Base-by-base conservation (phyloP, 2,113 vertebrate species). In the Engraulis encrasicolus region DNA sequence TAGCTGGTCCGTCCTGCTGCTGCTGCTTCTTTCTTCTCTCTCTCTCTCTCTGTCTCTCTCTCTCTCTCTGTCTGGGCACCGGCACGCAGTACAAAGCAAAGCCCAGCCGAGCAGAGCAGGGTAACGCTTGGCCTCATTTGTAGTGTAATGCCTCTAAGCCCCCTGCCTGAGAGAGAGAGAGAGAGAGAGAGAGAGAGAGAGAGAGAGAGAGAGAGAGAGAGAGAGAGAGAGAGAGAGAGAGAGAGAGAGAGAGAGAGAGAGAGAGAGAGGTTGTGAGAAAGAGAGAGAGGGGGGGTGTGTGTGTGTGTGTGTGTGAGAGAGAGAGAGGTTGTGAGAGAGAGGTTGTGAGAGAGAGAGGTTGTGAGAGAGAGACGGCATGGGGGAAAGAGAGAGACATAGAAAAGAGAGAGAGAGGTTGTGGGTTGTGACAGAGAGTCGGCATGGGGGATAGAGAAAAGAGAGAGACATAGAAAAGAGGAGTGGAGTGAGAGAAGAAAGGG, bases 61-160 rank as follows among this genome's bases (percentile, higher is more conserved):
- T 9, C 23, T 31, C n/a, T 11, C 9, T n/a, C 58, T 58, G 3
- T 23, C 58, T 11, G 58, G 23, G n/a, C 58, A n/a, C 2, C 40
- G 15, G n/a, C 11, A 23, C 7, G 27, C 58, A 66, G 58, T 78
- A 79, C 81, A 81, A 85, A 85, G 71, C 85, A 37, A 50, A 20
- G 23, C 40, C n/a, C n/a, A n/a, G n/a, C n/a, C n/a, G n/a, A n/a
- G n/a, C n/a, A n/a, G n/a, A n/a, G n/a, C n/a, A n/a, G n/a, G n/a
- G n/a, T n/a, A 66, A 23, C 31, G 89, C 94, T 92, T 93, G 93
- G 89, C 94, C 93, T 92, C 92, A 92, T 94, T 66, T 94, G 89
- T 83, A 79, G 0, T 58, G 89, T 87, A 93, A 93, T 91, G 92
- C 92, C 88, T 88, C 92, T 93, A 93, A 31, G 89, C 54, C 0